Percentiles rank a stretch among this genome's conserved stretches.
phyloP scores from a whole-genome alignment of 2,888 invertebrate species.

The Sarcophaga caerulescens region DNA sequence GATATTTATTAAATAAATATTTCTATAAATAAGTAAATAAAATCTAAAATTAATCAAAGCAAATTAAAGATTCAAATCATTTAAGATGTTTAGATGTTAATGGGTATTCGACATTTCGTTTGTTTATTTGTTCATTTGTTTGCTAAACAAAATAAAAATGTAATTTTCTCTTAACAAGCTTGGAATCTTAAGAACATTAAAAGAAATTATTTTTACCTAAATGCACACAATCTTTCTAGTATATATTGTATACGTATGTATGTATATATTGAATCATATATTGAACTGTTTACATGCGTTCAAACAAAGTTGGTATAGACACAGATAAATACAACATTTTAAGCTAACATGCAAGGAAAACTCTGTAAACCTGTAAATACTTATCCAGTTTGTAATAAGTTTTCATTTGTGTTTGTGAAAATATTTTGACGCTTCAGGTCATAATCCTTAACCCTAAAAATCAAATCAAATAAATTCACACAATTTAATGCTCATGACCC shows the following conservation, averaged over 20 bases:
- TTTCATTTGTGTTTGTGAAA: not conserved
- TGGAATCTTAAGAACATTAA: conserved; percentile 18
- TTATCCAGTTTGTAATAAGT: not conserved
- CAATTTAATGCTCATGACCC: not conserved
- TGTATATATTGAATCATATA: not conserved
- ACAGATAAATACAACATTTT: too few species aligned
- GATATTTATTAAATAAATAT: too few species aligned
- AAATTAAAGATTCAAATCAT: conserved; percentile 75
- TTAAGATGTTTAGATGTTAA: conserved; percentile 55
- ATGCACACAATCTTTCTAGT: not conserved
- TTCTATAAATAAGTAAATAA: conserved; percentile 66
- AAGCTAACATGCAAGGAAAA: too few species aligned
- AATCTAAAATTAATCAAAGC: conserved; percentile 75
- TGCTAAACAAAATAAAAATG: conserved; percentile 64
- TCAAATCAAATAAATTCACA: conserved; percentile 17
- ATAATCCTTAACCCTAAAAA: conserved; percentile 14
- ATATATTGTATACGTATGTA: not conserved
- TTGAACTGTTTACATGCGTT: too few species aligned
- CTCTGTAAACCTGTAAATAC: too few species aligned
- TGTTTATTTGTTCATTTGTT: conserved; percentile 2
- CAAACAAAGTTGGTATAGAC: too few species aligned
- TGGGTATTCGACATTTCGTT: not conserved
- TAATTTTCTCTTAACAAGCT: conserved; percentile 37
- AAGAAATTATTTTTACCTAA: conserved; percentile 43
- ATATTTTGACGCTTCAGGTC: conserved; percentile 18